Percentiles rank a stretch among this genome's conserved stretches.
phyloP scores from a whole-genome alignment of 1,140 invertebrate genomes.

The Adoxophyes honmai region DNA sequence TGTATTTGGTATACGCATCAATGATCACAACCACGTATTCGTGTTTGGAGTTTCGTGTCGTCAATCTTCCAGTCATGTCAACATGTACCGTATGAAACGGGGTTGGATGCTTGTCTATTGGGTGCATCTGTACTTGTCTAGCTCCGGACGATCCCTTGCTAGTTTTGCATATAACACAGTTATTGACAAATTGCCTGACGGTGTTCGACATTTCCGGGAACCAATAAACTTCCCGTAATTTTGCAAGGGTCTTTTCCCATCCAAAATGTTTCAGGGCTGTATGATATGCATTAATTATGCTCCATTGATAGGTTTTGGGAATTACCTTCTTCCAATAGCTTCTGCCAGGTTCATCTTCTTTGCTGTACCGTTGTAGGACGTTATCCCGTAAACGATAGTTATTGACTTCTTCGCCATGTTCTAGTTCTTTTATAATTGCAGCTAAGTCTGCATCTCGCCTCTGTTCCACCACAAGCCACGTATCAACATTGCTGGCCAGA shows the following conservation, averaged over 20 bases:
- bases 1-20: conserved; percentile 10
- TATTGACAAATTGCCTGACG: conserved; percentile 13
- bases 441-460: too few species aligned
- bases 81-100: conserved; percentile 15
- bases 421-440: too few species aligned
- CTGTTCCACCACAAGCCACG: too few species aligned
- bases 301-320: conserved; percentile 20
- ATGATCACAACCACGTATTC: conserved; percentile 16
- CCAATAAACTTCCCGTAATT: conserved; percentile 9
- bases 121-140: conserved; percentile 1
- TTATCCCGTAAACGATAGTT: too few species aligned
- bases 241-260: conserved; percentile 22
- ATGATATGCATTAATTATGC: conserved; percentile 23
- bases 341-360: background rate
- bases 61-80: conserved; percentile 12
- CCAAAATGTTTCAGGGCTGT: conserved; percentile 22
- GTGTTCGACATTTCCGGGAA: conserved; percentile 2
- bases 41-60: background rate
- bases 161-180: conserved; percentile 16
- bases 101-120: background rate
- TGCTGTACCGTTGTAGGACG: background rate
- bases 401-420: too few species aligned
- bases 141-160: conserved; percentile 6
- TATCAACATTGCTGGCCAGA: too few species aligned
- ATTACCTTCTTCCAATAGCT: background rate